Conservation (phyloP, 2,888 invertebrate genomes). For the Thelaira solivaga region DNA sequence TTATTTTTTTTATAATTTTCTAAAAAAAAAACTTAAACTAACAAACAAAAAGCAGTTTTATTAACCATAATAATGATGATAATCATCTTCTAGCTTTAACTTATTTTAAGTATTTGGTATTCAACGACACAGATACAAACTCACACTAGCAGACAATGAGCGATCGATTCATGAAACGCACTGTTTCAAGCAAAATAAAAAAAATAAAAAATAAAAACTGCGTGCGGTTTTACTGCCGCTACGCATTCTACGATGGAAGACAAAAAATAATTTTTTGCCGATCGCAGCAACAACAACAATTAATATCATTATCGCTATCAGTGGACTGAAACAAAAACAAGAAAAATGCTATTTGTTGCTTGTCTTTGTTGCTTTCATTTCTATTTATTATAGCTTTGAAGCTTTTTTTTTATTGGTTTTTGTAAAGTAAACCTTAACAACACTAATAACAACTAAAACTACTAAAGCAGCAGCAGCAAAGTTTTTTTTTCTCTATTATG, state of each 20-base stretch:
- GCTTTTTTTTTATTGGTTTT: conserved; percentile 39
- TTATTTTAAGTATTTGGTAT: conserved; percentile 28
- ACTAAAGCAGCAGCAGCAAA: too few relatives aligned
- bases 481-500: conserved; percentile 3
- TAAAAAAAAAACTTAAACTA: conserved; percentile 1
- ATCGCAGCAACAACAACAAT: conserved; percentile 17
- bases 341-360: neutral
- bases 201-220: conserved; percentile 38
- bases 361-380: conserved; percentile 10
- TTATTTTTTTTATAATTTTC: conserved; percentile 23
- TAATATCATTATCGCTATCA: conserved; percentile 17
- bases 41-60: conserved; percentile 31
- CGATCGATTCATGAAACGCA: conserved; percentile 40
- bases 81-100: conserved; percentile 35
- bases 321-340: conserved; percentile 31
- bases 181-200: conserved; percentile 38
- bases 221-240: conserved; percentile 34
- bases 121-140: conserved; percentile 10
- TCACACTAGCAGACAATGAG: neutral
- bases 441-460: conserved; percentile 8
- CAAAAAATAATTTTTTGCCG: conserved; percentile 26
- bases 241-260: neutral
- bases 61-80: conserved; percentile 23
- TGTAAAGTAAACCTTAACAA: conserved; percentile 12
- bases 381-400: conserved; percentile 45